phyloP scores from a whole-genome alignment of 2,888 invertebrate species.

The Scaptomyza flava region DNA sequence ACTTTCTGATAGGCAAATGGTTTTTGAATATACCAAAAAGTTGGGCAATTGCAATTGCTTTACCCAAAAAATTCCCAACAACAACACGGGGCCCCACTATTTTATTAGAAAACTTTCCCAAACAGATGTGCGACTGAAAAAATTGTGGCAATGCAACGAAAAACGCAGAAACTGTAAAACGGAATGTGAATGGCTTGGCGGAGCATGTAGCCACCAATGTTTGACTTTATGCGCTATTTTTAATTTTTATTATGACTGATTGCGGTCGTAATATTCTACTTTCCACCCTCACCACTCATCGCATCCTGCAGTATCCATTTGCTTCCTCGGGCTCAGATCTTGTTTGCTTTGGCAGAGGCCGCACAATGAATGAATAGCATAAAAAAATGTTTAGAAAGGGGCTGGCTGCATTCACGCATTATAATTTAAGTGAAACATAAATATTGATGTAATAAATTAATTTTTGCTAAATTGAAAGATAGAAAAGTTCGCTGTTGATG shows the following conservation, averaged over 20 bases:
- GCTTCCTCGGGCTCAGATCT: conserved; percentile 3
- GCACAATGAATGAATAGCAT: conserved; percentile 41
- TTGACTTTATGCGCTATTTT: conserved; percentile 77
- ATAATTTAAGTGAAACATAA: conserved; percentile 81
- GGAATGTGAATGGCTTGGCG: conserved; percentile 25
- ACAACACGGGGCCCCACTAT: conserved; percentile 57
- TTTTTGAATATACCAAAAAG: conserved; percentile 76
- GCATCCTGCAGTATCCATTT: not conserved
- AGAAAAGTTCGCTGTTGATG: conserved; percentile 12
- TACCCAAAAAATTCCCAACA: conserved; percentile 27
- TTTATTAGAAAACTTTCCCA: conserved; percentile 74
- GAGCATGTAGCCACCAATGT: conserved; percentile 53
- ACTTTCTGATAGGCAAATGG: conserved; percentile 79
- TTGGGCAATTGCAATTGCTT: conserved; percentile 74
- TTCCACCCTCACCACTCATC: conserved; percentile 4
- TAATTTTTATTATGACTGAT: conserved; percentile 79
- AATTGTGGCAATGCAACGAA: conserved; percentile 32
- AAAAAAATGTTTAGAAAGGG: conserved; percentile 68
- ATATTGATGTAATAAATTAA: conserved; percentile 81
- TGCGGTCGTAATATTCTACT: conserved; percentile 62
- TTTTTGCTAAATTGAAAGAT: conserved; percentile 70
- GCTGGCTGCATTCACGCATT: conserved; percentile 80
- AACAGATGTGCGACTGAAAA: conserved; percentile 15
- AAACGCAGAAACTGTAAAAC: conserved; percentile 18
- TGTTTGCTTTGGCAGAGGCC: conserved; percentile 48